Evolutionary conservation across 1,140 invertebrate species (phyloP).

Genomic region (Ceratoteleas bidentatus): DNA sequence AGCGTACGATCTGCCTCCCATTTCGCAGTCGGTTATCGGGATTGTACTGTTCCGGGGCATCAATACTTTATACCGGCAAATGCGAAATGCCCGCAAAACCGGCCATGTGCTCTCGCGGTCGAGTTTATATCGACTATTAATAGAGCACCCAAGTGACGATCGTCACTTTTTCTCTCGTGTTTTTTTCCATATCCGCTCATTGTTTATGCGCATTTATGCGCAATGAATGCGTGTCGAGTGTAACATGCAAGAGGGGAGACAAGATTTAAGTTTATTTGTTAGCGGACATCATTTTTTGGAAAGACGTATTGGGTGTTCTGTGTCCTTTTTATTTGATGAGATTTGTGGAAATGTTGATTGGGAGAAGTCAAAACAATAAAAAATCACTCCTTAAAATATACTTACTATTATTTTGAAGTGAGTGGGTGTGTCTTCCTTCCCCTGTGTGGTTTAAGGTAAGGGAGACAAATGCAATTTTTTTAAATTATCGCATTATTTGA

Average conservation of each 20-base stretch:
- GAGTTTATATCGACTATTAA: constrained; percentile 77
- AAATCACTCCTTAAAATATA: too few species aligned
- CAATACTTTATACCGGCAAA: constrained; percentile 78
- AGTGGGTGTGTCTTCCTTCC: too few species aligned
- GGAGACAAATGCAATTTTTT: too few species aligned
- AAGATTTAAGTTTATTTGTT: constrained; percentile 10
- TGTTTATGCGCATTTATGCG: constrained; percentile 53
- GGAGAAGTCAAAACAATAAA: too few species aligned
- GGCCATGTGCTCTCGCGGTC: constrained; percentile 74
- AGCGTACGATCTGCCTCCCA: constrained; percentile 45
- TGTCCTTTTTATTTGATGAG: too few species aligned
- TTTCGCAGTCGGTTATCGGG: constrained; percentile 53
- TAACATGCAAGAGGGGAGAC: constrained; percentile 1
- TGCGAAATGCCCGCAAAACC: constrained; percentile 78
- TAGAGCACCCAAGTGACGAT: constrained; percentile 76
- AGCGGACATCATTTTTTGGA: background rate
- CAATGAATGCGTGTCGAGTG: constrained; percentile 21
- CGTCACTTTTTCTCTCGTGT: constrained; percentile 67
- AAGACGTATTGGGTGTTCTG: too few species aligned
- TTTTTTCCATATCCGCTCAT: constrained; percentile 54
- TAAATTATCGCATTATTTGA: too few species aligned
- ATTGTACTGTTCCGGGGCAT: constrained; percentile 68
- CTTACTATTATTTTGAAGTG: too few species aligned
- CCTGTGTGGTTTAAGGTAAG: too few species aligned
- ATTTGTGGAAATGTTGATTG: too few species aligned